Evolutionary conservation across 2,113 vertebrate species (phyloP).

Genomic region (Sinocyclocheilus grahami): DNA sequence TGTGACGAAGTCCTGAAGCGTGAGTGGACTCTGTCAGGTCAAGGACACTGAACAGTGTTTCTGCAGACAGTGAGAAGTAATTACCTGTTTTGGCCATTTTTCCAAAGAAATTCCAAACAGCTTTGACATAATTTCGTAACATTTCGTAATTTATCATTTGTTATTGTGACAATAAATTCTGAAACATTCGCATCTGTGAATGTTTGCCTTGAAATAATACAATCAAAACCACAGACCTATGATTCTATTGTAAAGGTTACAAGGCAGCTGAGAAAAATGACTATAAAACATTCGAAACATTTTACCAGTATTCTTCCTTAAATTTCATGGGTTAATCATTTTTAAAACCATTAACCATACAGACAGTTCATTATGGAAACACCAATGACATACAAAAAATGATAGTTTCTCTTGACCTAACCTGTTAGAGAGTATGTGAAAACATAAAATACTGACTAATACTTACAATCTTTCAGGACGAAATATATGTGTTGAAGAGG

Average conservation of each 20-base stretch:
- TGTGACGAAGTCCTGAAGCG: conserved; percentile 27
- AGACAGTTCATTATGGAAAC: neutral
- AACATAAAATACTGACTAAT: neutral
- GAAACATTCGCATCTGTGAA: neutral
- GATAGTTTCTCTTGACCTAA: neutral
- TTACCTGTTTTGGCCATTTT: neutral
- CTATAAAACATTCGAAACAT: neutral
- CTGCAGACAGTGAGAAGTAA: neutral
- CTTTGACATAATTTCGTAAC: conserved; percentile 17
- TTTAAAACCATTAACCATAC: neutral
- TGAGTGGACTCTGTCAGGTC: conserved; percentile 28
- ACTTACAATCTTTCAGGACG: neutral
- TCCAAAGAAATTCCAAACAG: conserved; percentile 1
- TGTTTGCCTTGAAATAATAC: conserved; percentile 15
- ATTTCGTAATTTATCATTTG: neutral
- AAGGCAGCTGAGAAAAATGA: neutral
- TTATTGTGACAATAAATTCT: conserved; percentile 22
- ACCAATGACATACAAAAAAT: neutral
- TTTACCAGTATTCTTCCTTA: neutral
- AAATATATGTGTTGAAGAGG: neutral
- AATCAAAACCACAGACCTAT: neutral
- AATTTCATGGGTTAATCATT: no score
- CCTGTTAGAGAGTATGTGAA: neutral
- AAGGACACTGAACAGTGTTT: conserved; percentile 37
- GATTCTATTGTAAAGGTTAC: neutral